Percentiles rank a stretch among this genome's conserved stretches.
phyloP scores from a whole-genome alignment of 2,888 invertebrate genomes.

The Xanthorhoe spadicearia region DNA sequence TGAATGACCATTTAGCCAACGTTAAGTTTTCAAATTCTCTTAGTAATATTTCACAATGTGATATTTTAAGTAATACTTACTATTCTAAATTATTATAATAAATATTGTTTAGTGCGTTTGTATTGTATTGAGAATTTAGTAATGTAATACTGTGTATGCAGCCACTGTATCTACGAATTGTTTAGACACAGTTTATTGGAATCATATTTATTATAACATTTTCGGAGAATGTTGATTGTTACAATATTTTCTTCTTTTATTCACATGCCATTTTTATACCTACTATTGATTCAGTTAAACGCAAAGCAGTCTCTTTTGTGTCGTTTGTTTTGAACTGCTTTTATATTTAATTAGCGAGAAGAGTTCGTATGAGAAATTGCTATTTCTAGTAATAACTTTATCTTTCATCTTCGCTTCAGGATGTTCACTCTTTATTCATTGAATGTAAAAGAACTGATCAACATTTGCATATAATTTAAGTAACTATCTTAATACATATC shows the following conservation, averaged over 20 bases:
- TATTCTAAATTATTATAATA: constrained; percentile 30
- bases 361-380: background rate
- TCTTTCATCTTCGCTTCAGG: constrained; percentile 18
- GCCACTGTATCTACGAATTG: background rate
- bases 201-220: background rate
- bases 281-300: background rate
- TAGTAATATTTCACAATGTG: constrained; percentile 70
- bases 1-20: constrained; percentile 31
- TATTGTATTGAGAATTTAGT: constrained; percentile 17
- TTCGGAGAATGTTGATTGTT: background rate
- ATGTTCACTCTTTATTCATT: constrained; percentile 16
- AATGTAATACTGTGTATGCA: constrained; percentile 14
- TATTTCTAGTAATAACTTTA: background rate
- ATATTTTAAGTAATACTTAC: constrained; percentile 71
- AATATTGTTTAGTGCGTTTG: constrained; percentile 30
- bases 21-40: constrained; percentile 48
- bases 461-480: constrained; percentile 26
- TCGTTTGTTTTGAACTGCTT: background rate
- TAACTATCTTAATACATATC: constrained; percentile 44
- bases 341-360: background rate
- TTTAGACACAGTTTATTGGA: background rate
- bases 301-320: background rate
- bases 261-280: background rate
- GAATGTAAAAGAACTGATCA: constrained; percentile 42
- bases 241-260: background rate